These are phyloP conservation scores for Miltochrista miniata DNA, from an alignment of 2,888 invertebrate genomes.

Conservation along the genomic window DNA sequence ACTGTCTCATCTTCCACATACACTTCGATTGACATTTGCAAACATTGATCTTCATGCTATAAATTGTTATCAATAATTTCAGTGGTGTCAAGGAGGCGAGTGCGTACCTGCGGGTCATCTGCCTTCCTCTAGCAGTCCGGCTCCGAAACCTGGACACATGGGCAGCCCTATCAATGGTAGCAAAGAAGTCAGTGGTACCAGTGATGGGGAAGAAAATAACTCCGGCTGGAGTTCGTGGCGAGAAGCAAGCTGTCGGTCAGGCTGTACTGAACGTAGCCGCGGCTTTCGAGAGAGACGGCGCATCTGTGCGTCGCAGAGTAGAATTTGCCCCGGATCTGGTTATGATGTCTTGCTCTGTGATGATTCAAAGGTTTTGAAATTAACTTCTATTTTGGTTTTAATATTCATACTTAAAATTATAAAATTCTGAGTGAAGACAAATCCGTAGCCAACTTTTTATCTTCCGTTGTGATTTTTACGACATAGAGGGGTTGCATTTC, in stretches of 20 bases:
- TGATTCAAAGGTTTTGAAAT: constrained; percentile 81
- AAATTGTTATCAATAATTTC: constrained; percentile 19
- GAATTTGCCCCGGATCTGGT: constrained; percentile 84
- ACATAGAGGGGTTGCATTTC: too few species aligned
- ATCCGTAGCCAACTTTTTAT: too few species aligned
- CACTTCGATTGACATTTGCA: neutral
- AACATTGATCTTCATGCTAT: neutral
- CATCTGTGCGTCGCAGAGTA: constrained; percentile 77
- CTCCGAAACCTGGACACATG: constrained; percentile 73
- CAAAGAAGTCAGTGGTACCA: neutral
- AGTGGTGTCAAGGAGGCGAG: constrained; percentile 88
- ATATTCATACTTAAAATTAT: too few species aligned
- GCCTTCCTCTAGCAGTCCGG: constrained; percentile 42
- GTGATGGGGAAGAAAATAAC: constrained; percentile 46
- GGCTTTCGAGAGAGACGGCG: constrained; percentile 85
- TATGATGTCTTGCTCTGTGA: constrained; percentile 87
- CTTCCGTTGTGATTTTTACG: too few species aligned
- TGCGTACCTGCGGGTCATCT: constrained; percentile 76
- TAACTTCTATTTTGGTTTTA: neutral
- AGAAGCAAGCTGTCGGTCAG: constrained; percentile 84
- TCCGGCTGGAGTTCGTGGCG: constrained; percentile 87
- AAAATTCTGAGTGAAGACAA: too few species aligned
- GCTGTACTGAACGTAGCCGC: constrained; percentile 85
- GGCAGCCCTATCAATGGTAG: neutral
- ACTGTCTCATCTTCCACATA: neutral